Base-by-base conservation (phyloP, 2,797 vertebrate genomes). In the Gallirallus australis region DNA sequence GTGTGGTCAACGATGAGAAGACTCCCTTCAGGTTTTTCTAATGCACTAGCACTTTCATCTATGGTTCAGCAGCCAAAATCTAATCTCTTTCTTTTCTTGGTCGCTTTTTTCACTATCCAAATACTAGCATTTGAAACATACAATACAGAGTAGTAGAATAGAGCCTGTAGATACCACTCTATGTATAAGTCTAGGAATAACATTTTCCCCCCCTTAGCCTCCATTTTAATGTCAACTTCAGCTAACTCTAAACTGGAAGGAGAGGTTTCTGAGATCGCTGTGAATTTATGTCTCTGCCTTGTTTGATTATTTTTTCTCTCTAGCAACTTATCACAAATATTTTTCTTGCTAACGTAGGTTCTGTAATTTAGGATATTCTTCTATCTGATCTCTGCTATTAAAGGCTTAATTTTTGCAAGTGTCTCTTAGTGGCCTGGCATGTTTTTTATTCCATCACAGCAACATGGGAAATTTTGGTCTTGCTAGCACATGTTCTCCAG, bases 401-500 rank as follows among this genome's bases (percentile, higher is more conserved):
- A 90, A 90, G 27, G 54, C 80, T 69, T 83, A 39, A 56, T 61
- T 79, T 89, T 90, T 90, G 16, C n/a, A 78, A 88, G 20, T 66
- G 82, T 15, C 24, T 81, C 31, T 82, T 84, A 82, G 87, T 86
- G 87, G 54, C 45, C 69, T 94, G 70, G 31, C 40, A 47, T 75
- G 50, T 12, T 52, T 94, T 94, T 85, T 89, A 57, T 93, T 89
- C 68, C 20, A 72, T 82, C 77, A 35, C 25, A 66, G 61, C 53
- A 93, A 70, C 63, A 82, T 82, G 69, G 37, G 78, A 89, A 83
- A 66, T 82, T 88, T 76, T 94, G 82, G 35, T 88, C 31, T 95
- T 90, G 48, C 63, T 79, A 94, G 52, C 94, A 94, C 82, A 64
- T 94, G 89, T 91, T 94, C 48, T 37, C 48, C 66, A 93, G 59